Evolutionary conservation across 2,888 invertebrate species (phyloP), one percentile per base, ranked within the genome.

Genomic region (Tetramorium bicarinatum): DNA sequence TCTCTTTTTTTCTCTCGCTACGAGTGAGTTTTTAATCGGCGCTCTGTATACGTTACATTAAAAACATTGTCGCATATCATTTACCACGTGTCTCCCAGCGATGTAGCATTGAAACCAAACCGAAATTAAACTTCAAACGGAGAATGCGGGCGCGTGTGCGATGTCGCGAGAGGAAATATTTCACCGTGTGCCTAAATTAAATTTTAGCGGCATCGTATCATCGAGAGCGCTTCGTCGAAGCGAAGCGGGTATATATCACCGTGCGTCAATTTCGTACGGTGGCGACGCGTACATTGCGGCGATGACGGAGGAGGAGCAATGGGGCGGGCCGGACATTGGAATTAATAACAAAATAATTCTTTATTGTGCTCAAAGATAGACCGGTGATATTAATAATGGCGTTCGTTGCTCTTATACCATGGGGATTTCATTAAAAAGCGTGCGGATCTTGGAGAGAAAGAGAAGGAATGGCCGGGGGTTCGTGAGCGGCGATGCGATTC

Each of bases 321-420:
- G 76, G 76, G 84, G 59, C 9, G 29, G 29, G 3, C 29, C 71
- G 90, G 88, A 91, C 91, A 92, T 92, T 87, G 91, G 91, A 92
- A 94, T 94, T 94, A 93, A 93, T 93, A 94, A 94, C 92, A 93
- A 93, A 94, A 92, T 93, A 94, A 93, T 94, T 93, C 93, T 92
- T 93, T 91, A 92, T 93, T 93, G 92, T 92, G 90, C 87, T 87
- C 91, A 92, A 92, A 93, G 93, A 93, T 92, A 92, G 92, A 91
- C 90, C 89, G 93, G 89, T 92, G 92, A 92, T 94, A 93, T 94
- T 94, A 94, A 93, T 94, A 94, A 94, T 94, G 91, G 91, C 90
- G 88, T 91, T 92, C 92, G 93, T 92, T 91, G 91, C 91, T 90
- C 91, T 88, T 85, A 87, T 89, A 86, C 89, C 91, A 89, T 89